phyloP scores from a whole-genome alignment of 2,888 invertebrate species.

The Drosophila colorata region DNA sequence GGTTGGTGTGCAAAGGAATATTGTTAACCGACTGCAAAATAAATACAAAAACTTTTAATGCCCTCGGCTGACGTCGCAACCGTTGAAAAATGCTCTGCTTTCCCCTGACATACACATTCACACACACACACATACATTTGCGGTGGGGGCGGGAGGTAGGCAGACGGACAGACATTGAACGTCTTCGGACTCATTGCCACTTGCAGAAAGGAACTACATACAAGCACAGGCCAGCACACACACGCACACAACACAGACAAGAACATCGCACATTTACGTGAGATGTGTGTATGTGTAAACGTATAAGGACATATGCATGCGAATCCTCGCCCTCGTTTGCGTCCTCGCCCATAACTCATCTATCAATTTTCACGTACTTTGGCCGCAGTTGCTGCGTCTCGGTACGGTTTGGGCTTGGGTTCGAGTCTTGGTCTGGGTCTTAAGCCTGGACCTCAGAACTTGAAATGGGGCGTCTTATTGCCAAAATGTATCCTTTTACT shows the following conservation, averaged over 20 bases:
- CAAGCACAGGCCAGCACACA: constrained; percentile 45
- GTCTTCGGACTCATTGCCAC: constrained; percentile 82
- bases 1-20: constrained; percentile 70
- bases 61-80: constrained; percentile 67
- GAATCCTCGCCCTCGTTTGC: constrained; percentile 60
- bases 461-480: constrained; percentile 76
- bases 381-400: constrained; percentile 66
- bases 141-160: constrained; percentile 10
- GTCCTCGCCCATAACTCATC: constrained; percentile 83
- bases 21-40: constrained; percentile 83
- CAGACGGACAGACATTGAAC: constrained; percentile 67
- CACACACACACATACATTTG: constrained; percentile 16
- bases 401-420: constrained; percentile 12
- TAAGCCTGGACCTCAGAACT: constrained; percentile 49
- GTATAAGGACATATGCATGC: constrained; percentile 77
- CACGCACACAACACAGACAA: constrained; percentile 35
- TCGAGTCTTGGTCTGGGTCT: constrained; percentile 32
- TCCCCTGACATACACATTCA: constrained; percentile 38
- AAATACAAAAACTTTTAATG: constrained; percentile 82
- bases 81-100: constrained; percentile 77
- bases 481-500: constrained; percentile 71
- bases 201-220: constrained; percentile 73
- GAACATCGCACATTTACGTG: constrained; percentile 15
- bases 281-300: constrained; percentile 40
- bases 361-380: constrained; percentile 85